phyloP scores from a whole-genome alignment of 2,888 invertebrate species.

The Andrena chrysosceles region DNA sequence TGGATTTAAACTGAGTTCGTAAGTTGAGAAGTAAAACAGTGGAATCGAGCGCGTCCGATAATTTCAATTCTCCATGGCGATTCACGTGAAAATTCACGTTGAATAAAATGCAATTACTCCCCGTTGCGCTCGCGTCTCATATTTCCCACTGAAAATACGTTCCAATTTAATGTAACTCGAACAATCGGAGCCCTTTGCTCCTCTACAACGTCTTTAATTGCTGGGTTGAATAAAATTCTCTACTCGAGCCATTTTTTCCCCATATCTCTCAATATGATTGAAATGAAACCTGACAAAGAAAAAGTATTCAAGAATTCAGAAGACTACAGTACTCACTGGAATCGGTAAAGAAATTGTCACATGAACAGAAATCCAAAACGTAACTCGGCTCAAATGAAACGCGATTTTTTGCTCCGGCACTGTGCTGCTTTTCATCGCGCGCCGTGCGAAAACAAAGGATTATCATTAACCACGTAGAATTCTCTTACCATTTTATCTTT shows the following conservation, averaged over 20 bases:
- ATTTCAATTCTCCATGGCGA: neutral
- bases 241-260: neutral
- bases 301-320: neutral
- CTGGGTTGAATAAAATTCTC: neutral
- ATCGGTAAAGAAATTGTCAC: neutral
- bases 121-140: neutral
- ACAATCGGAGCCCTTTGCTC: neutral
- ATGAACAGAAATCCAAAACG: neutral
- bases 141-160: neutral
- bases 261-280: neutral
- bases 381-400: neutral
- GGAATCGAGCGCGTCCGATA: neutral
- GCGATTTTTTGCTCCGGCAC: neutral
- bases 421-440: neutral
- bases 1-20: neutral
- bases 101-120: constrained; percentile 2
- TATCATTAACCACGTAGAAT: neutral
- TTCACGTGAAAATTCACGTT: neutral
- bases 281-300: too few species aligned
- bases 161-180: too few species aligned
- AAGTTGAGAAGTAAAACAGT: neutral
- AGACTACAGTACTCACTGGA: neutral
- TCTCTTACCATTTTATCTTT: neutral
- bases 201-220: constrained; percentile 4
- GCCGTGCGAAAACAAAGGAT: constrained; percentile 4